Conservation (phyloP, 2,113 vertebrate genomes). For the Galemys pyrenaicus region DNA sequence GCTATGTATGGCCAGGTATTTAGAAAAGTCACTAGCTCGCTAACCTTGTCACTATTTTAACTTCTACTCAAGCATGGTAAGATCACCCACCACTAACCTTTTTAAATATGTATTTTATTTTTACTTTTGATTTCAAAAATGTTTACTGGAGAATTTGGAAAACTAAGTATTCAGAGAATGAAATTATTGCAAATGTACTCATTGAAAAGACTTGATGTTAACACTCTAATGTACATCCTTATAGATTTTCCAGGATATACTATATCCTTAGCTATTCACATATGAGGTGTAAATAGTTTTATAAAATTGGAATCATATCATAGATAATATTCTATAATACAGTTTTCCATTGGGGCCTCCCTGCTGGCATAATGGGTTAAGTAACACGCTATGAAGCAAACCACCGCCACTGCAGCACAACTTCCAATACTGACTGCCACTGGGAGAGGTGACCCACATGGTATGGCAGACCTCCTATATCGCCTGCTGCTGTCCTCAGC, state of each 20-base stretch:
- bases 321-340: background rate
- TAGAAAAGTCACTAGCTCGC: background rate
- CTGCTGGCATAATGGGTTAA: too few relatives aligned
- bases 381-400: too few relatives aligned
- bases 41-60: background rate
- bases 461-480: too few relatives aligned
- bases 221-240: background rate
- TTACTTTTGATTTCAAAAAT: background rate
- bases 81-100: background rate
- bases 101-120: background rate
- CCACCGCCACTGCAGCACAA: too few relatives aligned
- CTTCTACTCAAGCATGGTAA: background rate
- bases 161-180: background rate
- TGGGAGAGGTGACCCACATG: too few relatives aligned
- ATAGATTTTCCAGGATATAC: background rate
- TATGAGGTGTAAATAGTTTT: background rate
- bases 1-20: rapidly evolving
- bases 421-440: too few relatives aligned
- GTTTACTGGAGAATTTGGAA: background rate
- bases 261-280: background rate
- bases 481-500: too few relatives aligned
- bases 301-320: background rate
- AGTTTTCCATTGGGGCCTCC: background rate
- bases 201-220: background rate
- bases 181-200: background rate